Evolutionary conservation across 2,113 vertebrate genomes (phyloP), one percentile per base, ranked within the genome.

Genomic region (Pungitius pungitius): DNA sequence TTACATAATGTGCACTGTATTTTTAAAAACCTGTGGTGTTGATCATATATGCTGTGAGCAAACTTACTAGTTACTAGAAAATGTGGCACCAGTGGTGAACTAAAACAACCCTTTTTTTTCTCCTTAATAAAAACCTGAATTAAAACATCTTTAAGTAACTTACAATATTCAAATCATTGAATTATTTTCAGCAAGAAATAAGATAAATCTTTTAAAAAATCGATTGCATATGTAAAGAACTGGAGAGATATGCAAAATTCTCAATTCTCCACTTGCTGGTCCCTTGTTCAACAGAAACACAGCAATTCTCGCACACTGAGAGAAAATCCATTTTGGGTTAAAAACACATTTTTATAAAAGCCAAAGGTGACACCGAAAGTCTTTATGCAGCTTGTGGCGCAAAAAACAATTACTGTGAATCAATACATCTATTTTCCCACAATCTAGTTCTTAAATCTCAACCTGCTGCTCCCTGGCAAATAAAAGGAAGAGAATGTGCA

Each of bases 371-470:
- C 69, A 74, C 30, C 1, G 9, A 43, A 42, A 63, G 22, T 82
- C 45, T 67, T 75, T 43, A 75, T 69, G 73, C 17, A 22, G 10
- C 30, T 7, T 22, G 24, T 33, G 22, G 42, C 51, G 27, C 45
- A 35, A 35, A 35, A 61, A 55, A 67, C 40, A 66, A 66, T 47
- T 58, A 75, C 56, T 73, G 30, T 35, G 22, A 62, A 52, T 26
- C 63, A 71, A 74, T 52, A 55, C 11, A 40, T n/a, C 30, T 6
- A 61, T 71, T 84, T 62, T 71, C 47, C 65, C 67, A 60, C 22
- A 58, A 78, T 82, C 58, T 68, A 49, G 35, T 83, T 78, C 14
- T 75, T 54, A 85, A 49, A 74, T 88, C 76, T 80, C 17, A 62
- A 57, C 24, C 43, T 3, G 15, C 54, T 58, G 49, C 26, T 69